Evolutionary conservation across 1,140 invertebrate genomes (phyloP).

Genomic region (Pachyrhynchus sulphureomaculatus): DNA sequence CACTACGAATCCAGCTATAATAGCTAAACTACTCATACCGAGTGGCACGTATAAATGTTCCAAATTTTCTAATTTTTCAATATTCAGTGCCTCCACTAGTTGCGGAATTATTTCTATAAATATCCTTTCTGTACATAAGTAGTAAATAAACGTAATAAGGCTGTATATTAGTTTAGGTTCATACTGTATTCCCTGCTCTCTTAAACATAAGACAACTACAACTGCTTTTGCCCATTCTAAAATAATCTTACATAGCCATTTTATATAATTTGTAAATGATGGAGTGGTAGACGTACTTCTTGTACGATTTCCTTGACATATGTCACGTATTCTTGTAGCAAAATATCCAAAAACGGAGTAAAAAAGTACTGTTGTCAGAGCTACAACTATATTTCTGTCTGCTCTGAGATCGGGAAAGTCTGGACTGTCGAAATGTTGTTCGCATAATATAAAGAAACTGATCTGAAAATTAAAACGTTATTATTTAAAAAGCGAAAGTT

Average conservation of each 20-base stretch:
- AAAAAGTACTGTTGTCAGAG: constrained; percentile 73
- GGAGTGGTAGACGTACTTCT: constrained; percentile 66
- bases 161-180: constrained; percentile 64
- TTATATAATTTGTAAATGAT: constrained; percentile 63
- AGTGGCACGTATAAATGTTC: constrained; percentile 66
- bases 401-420: constrained; percentile 10
- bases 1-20: constrained; percentile 52
- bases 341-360: constrained; percentile 78
- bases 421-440: constrained; percentile 32
- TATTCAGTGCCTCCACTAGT: constrained; percentile 56
- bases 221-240: constrained; percentile 79
- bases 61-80: constrained; percentile 64
- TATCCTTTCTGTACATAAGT: constrained; percentile 58
- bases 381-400: constrained; percentile 60
- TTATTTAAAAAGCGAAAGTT: background rate
- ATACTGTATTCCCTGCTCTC: constrained; percentile 74
- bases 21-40: constrained; percentile 56
- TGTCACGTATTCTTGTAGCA: constrained; percentile 64
- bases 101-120: constrained; percentile 62
- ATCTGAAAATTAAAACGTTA: constrained; percentile 38
- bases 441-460: constrained; percentile 44
- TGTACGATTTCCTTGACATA: constrained; percentile 57
- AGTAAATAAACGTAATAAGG: constrained; percentile 63
- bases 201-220: constrained; percentile 68
- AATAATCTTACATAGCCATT: constrained; percentile 74